Conservation (phyloP, 92 coral and sea anemone genomes). For the Phenganax subtilis region DNA sequence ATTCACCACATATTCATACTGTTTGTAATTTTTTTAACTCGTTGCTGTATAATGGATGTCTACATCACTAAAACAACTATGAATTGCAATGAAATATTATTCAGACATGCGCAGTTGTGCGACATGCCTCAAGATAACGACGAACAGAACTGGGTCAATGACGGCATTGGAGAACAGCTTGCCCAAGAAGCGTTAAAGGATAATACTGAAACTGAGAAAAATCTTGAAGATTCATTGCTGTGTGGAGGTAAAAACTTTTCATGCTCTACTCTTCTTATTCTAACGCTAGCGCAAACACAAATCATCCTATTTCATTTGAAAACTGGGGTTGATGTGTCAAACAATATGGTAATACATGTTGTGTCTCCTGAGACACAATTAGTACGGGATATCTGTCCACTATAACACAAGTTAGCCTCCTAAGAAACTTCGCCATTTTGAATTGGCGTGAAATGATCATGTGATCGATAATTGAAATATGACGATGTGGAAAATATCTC, state of each 20-base stretch:
- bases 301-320: no score
- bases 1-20: no score
- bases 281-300: no score
- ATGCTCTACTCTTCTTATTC: neutral
- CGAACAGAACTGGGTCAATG: constrained; percentile 41
- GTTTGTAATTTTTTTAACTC: neutral
- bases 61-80: neutral
- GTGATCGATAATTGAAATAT: no score
- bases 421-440: no score
- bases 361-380: no score
- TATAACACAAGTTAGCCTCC: no score
- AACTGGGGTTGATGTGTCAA: no score
- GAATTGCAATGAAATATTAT: neutral
- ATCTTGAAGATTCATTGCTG: neutral
- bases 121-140: constrained; percentile 28
- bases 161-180: constrained; percentile 10
- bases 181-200: constrained; percentile 2
- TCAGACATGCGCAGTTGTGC: neutral
- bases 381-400: no score
- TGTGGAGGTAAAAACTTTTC: neutral
- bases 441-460: no score
- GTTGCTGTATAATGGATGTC: neutral
- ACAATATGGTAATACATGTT: no score
- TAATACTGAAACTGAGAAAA: neutral
- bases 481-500: no score